These are phyloP conservation scores for Channa maculata DNA, from an alignment of 2,113 vertebrate genomes.

Conservation along the genomic window DNA sequence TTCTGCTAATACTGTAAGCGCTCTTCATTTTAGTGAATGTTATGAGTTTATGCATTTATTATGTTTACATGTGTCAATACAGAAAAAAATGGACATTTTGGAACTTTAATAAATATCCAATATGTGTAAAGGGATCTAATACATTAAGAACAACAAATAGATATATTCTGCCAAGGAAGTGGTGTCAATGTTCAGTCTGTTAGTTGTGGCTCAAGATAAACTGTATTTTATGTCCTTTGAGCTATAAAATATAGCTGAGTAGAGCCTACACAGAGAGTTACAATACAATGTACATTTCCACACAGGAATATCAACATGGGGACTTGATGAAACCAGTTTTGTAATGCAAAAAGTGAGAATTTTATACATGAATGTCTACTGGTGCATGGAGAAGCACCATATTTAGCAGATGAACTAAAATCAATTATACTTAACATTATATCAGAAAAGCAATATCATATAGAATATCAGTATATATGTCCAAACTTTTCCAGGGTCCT, in stretches of 20 bases:
- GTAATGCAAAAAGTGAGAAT: not conserved
- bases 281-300: not conserved
- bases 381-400: too few relatives aligned
- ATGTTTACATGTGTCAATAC: too few relatives aligned
- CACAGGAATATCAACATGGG: conserved; percentile 23
- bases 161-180: not conserved
- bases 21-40: conserved; percentile 6
- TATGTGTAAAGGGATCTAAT: conserved; percentile 8
- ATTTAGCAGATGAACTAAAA: not conserved
- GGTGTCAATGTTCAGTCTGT: conserved; percentile 3
- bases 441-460: not conserved
- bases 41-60: too few relatives aligned
- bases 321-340: conserved; percentile 13
- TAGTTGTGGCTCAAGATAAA: conserved; percentile 1
- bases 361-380: too few relatives aligned
- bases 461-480: not conserved
- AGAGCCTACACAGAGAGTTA: conserved; percentile 14
- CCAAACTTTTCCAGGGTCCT: not conserved
- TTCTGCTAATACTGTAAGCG: not conserved
- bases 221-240: not conserved
- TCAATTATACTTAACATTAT: conserved; percentile 7
- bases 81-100: too few relatives aligned
- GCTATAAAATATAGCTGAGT: conserved; percentile 10
- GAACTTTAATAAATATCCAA: not conserved
- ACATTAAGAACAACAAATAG: not conserved